Percentiles rank a stretch among this genome's conserved stretches.
These are phyloP conservation scores for Sarcoramphus papa DNA, from an alignment of 2,797 vertebrate genomes.

Conservation along the genomic window DNA sequence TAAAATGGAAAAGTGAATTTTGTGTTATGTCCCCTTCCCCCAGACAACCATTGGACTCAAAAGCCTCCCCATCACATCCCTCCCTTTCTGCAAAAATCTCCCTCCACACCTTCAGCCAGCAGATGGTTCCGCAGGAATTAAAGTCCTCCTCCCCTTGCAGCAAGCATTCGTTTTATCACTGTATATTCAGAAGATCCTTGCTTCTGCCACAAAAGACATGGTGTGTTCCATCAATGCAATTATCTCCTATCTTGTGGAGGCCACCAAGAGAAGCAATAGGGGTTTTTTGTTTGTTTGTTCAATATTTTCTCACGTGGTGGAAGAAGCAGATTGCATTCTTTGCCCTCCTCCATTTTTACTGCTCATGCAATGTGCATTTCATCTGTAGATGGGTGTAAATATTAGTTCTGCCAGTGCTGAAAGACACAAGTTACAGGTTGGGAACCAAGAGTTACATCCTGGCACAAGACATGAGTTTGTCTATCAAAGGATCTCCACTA, in stretches of 20 bases:
- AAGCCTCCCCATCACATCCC: not conserved
- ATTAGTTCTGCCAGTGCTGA: not conserved
- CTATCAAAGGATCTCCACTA: not conserved
- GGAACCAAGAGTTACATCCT: not conserved
- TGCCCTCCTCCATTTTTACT: not conserved
- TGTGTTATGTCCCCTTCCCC: not conserved
- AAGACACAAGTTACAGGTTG: not conserved
- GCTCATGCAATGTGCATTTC: not conserved
- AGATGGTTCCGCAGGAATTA: not conserved
- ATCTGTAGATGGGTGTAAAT: not conserved
- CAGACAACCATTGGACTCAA: not conserved
- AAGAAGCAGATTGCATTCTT: not conserved
- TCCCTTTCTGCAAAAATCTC: not conserved
- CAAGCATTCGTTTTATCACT: not conserved
- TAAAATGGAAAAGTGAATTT: not conserved
- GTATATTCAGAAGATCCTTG: not conserved
- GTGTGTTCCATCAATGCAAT: not conserved
- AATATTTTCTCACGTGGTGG: not conserved
- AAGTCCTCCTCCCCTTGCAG: not conserved
- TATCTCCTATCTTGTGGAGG: not conserved
- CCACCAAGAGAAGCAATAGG: not conserved
- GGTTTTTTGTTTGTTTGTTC: fast-evolving
- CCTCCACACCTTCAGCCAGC: not conserved
- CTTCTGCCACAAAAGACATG: not conserved
- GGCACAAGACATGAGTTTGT: not conserved